phyloP scores from a whole-genome alignment of 2,797 vertebrate genomes.

The Mionectes olivaceus region DNA sequence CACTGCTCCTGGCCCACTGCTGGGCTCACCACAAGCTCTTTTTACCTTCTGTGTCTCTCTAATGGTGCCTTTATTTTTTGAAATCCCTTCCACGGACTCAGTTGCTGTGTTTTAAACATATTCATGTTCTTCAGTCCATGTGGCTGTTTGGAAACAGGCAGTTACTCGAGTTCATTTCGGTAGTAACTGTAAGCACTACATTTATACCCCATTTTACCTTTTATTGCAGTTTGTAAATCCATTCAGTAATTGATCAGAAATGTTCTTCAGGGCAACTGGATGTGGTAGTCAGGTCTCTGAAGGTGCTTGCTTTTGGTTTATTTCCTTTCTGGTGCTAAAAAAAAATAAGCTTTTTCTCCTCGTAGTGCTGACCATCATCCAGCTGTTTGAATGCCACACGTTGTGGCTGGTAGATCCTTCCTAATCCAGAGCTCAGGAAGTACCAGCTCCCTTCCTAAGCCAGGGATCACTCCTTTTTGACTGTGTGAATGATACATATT shows the following conservation, averaged over 20 bases:
- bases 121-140: rapidly evolving
- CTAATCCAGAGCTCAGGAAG: neutral
- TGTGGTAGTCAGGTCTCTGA: neutral
- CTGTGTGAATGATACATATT: neutral
- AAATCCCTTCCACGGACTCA: neutral
- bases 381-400: neutral
- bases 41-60: neutral
- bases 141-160: neutral
- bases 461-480: neutral
- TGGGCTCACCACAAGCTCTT: neutral
- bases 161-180: neutral
- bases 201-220: neutral
- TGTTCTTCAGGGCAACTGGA: neutral
- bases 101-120: neutral
- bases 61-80: neutral
- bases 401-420: neutral
- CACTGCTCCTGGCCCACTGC: neutral
- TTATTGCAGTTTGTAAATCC: neutral
- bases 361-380: rapidly evolving
- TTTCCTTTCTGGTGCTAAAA: neutral
- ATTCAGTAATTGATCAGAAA: neutral
- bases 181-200: neutral
- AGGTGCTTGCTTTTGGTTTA: neutral
- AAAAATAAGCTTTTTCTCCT: neutral
- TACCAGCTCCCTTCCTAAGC: neutral